Base-by-base conservation (phyloP, 1,140 invertebrate genomes). In the Mizuhopecten yessoensis region DNA sequence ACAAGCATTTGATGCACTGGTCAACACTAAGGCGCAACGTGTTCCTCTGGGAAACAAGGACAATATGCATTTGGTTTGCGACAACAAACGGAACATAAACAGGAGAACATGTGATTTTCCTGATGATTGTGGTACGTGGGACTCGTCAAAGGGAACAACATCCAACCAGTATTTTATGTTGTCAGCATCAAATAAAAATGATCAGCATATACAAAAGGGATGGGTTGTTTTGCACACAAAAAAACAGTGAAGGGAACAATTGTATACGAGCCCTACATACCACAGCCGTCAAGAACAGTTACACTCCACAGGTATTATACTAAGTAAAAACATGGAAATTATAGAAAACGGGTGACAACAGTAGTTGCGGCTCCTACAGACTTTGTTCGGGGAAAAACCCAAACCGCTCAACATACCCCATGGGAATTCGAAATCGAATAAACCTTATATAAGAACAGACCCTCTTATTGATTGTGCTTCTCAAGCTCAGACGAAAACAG, bases 301-400 rank as follows among this genome's bases (percentile, higher is more conserved):
- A 33, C 33, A 33, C 15, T 87, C 17, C 86, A 87, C 23, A 87
- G 23, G 23, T 87, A 87, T 87, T 87, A 20, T 33, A 34, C 86
- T 2, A 87, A 7, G 42, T 33, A 42, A n/a, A 88, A 88, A n/a
- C 34, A 20, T 0, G 29, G 42, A 5, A 29, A 29, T 29, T 88
- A 88, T 33, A 88, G 29, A 23, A 15, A 29, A 42, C 34, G 87
- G 29, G 87, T 88, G 39, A 88, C 87, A 13, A 88, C 39, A 23
- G 34, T 88, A 0, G 29, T 29, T 42, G 45, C 11, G 10, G 45
- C 45, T 5, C 45, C 45, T 17, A 20, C 2, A 5, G 5, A 49
- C 45, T 49, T 49, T 10, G 15, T 15, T 9, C 20, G 20, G 11
- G 1, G 11, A 23, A 13, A 49, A 49, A 49, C 10, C 20, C 11